Base-by-base conservation (phyloP, 64 coral and sea anemone species). In the Anthopleura sola region DNA sequence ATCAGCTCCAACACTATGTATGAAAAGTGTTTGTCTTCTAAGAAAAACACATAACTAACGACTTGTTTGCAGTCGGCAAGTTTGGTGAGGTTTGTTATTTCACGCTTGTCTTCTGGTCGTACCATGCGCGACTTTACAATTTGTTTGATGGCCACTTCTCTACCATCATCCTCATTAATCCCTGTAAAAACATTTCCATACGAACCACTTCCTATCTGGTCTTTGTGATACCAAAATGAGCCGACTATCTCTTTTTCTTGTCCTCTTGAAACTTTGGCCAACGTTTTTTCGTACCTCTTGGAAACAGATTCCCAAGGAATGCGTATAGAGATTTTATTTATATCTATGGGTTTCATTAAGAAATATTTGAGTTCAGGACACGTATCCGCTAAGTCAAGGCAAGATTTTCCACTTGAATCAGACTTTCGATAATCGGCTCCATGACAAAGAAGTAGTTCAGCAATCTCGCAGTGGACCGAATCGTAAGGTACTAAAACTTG, bases 1-100 rank as follows among this genome's bases (percentile, higher is more conserved):
- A 94, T 94, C 19, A 94, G 37, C 14, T 94, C 92, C 26, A 94
- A 69, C 28, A 90, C 85, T 24, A 94, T 83, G 49, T 90, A 94
- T 1, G 79, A 86, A 56, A 87, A 94, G 40, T 79, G 26, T 11
- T 20, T 11, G 28, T 90, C 88, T 28, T 80, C 83, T 23, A 31
- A 49, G 44, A 84, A 90, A 10, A 50, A 77, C 60, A 94, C 57
- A 78, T 94, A 94, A 36, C 78, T 36, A 34, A 94, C 79, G 36
- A 94, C 85, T 78, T 78, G 24, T 13, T 32, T 19, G 31, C 88
- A 91, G 26, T 57, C 74, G 31, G 88, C 66, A 8, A 94, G 82
- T 20, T 10, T 44, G 20, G 24, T 20, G 37, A 85, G 60, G 37
- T 57, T 85, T 12, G 62, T 64, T 32, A 85, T 85, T 64, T 85